phyloP scores from a whole-genome alignment of 1,140 invertebrate genomes.

The Vollenhovia emeryi region DNA sequence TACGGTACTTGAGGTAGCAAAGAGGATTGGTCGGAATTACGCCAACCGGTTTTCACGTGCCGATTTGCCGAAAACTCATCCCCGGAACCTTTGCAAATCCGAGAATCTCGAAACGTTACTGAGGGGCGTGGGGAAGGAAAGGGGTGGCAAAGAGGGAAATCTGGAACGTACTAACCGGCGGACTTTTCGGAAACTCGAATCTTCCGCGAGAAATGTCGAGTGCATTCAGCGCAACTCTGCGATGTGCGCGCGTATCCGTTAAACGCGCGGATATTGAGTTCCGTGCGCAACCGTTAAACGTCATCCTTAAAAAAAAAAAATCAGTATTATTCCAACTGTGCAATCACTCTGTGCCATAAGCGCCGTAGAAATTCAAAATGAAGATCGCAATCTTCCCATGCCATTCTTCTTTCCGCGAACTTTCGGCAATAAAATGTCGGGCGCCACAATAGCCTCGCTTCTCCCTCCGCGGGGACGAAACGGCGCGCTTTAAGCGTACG shows the following conservation, averaged over 20 bases:
- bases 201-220: slow-evolving; percentile 18
- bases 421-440: slow-evolving; percentile 15
- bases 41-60: slow-evolving; percentile 27
- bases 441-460: slow-evolving; percentile 46
- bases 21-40: slow-evolving; percentile 49
- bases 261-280: slow-evolving; percentile 1
- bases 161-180: background rate
- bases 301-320: background rate
- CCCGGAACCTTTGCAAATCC: slow-evolving; percentile 27
- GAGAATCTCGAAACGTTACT: slow-evolving; percentile 38
- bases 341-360: background rate
- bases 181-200: slow-evolving; percentile 42
- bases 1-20: slow-evolving; percentile 36
- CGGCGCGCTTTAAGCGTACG: slow-evolving; percentile 55
- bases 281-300: background rate
- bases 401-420: background rate
- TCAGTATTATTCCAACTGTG: background rate
- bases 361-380: background rate
- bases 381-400: slow-evolving; percentile 28
- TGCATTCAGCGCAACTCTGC: background rate
- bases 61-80: slow-evolving; percentile 26
- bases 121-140: background rate
- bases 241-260: background rate
- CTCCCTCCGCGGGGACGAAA: slow-evolving; percentile 43
- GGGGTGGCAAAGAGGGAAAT: background rate